Percentiles rank a stretch among this genome's conserved stretches.
Conservation (phyloP, 2,113 vertebrate species). For the Eulemur macaco region DNA sequence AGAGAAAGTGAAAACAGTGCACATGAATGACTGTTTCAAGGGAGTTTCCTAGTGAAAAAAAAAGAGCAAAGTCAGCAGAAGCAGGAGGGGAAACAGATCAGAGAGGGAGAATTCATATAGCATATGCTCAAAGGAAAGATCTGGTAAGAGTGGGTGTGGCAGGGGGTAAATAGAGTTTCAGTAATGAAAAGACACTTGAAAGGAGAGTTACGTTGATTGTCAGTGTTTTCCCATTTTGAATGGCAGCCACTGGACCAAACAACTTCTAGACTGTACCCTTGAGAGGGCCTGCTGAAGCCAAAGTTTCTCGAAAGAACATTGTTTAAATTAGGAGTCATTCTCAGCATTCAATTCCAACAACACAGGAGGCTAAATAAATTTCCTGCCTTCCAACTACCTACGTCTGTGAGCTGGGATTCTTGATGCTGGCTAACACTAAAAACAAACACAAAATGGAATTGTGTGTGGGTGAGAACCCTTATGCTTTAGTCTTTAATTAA, state of each 20-base stretch:
- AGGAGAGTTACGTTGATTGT: no score
- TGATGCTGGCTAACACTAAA: neutral
- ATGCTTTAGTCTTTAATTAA: neutral
- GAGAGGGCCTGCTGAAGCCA: no score
- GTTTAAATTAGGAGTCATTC: neutral
- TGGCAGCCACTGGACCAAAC: no score
- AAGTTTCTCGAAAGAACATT: no score
- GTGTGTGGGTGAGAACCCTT: neutral
- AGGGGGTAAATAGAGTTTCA: neutral
- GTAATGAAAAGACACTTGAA: no score
- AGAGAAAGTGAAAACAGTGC: neutral
- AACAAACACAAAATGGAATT: neutral
- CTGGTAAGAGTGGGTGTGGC: neutral
- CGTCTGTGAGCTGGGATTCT: neutral
- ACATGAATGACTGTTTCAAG: neutral
- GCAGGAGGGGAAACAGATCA: neutral
- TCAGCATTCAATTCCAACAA: neutral
- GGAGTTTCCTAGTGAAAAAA: neutral
- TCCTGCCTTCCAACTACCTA: neutral
- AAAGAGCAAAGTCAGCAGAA: neutral
- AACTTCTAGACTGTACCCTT: no score
- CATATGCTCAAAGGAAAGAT: no score
- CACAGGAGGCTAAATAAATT: neutral
- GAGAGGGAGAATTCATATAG: neutral
- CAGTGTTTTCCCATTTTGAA: no score